Conservation (phyloP, 92 coral and sea anemone genomes). For the Chrysogorgia sp. region DNA sequence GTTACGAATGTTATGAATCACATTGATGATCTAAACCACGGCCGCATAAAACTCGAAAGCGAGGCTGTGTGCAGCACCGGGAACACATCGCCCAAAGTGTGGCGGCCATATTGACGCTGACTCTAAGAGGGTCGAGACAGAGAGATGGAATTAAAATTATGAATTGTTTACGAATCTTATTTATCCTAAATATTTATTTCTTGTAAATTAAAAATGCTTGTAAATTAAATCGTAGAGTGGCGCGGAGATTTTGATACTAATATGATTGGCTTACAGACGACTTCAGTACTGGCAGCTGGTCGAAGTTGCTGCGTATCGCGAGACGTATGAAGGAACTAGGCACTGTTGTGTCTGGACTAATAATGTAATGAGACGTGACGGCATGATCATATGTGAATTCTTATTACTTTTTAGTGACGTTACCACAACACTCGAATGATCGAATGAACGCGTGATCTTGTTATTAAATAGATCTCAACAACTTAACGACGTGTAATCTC, state of each 20-base stretch:
- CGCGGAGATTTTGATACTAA: constrained; percentile 34
- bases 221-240: constrained; percentile 19
- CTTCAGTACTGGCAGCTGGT: no score
- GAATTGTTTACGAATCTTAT: constrained; percentile 17
- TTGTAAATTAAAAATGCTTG: constrained; percentile 38
- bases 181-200: constrained; percentile 40
- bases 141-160: neutral
- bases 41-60: constrained; percentile 38
- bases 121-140: neutral
- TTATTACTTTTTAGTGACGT: neutral
- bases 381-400: constrained; percentile 6
- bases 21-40: constrained; percentile 33
- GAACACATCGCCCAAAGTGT: constrained; percentile 36
- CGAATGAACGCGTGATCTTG: constrained; percentile 10
- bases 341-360: no score
- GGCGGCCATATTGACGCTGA: constrained; percentile 41
- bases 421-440: neutral
- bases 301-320: no score
- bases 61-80: constrained; percentile 40
- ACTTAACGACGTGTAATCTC: neutral
- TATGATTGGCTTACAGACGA: no score
- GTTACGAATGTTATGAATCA: constrained; percentile 47
- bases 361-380: no score
- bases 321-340: no score
- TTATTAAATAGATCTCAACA: constrained; percentile 36